A percentile compares a stretch with the other conserved stretches of the same genome.
These are phyloP conservation scores for Pararge aegeria DNA, from an alignment of 1,140 invertebrate species.

Conservation along the genomic window DNA sequence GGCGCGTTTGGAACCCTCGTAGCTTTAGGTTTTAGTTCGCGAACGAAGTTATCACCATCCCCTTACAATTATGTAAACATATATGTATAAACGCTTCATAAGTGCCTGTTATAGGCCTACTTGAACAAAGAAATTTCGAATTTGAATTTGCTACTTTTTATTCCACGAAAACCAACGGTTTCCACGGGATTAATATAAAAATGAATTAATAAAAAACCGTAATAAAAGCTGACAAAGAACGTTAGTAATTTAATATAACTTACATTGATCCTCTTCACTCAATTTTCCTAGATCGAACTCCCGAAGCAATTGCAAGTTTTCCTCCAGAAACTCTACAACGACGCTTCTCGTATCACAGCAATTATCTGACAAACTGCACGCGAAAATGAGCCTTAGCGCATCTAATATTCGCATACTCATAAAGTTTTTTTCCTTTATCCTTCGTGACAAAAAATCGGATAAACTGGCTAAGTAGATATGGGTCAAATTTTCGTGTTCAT, in stretches of 20 bases:
- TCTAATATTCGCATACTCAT: slow-evolving; percentile 29
- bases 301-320: slow-evolving; percentile 39
- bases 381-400: slow-evolving; percentile 45
- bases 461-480: slow-evolving; percentile 64
- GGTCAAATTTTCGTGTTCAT: slow-evolving; percentile 61
- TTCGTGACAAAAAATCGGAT: slow-evolving; percentile 38
- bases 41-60: too few relatives aligned
- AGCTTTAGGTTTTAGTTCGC: too few relatives aligned
- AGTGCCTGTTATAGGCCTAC: too few relatives aligned
- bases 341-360: slow-evolving; percentile 41
- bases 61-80: too few relatives aligned
- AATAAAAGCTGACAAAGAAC: too few relatives aligned
- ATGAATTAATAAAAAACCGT: too few relatives aligned
- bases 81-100: too few relatives aligned
- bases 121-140: too few relatives aligned
- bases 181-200: too few relatives aligned
- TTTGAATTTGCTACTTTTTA: too few relatives aligned
- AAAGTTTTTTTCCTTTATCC: slow-evolving; percentile 17
- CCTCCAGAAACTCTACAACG: slow-evolving; percentile 54
- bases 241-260: slow-evolving; percentile 29
- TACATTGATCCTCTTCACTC: slow-evolving; percentile 46
- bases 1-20: too few relatives aligned
- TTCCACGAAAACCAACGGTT: too few relatives aligned
- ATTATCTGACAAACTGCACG: slow-evolving; percentile 53
- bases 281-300: slow-evolving; percentile 33